Evolutionary conservation across 2,797 vertebrate genomes (phyloP).

Genomic region (Scolopax rusticola): DNA sequence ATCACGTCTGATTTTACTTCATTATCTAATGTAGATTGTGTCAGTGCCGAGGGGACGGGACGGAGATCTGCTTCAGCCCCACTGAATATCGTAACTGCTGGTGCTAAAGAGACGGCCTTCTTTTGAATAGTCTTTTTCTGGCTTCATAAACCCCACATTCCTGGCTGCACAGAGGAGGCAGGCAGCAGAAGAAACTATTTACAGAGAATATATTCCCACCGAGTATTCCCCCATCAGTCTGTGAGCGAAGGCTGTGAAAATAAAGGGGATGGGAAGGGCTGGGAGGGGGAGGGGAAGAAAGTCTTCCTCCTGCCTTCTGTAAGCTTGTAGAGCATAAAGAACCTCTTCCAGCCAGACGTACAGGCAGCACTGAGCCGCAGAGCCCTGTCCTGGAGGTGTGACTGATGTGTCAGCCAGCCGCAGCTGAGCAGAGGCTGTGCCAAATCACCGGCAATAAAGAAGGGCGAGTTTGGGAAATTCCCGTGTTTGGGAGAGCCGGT

Average conservation of each 20-base stretch:
- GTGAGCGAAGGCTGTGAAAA: slow-evolving; percentile 39
- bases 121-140: not conserved
- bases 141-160: not conserved
- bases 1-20: not conserved
- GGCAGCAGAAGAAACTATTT: slow-evolving; percentile 50
- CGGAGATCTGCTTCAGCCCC: not conserved
- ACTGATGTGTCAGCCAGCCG: not conserved
- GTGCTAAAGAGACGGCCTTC: not conserved
- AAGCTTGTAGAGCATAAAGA: not conserved
- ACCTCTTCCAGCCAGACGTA: not conserved
- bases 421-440: not conserved
- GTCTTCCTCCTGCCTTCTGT: not conserved
- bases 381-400: not conserved
- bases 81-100: not conserved
- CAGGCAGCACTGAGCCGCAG: not conserved
- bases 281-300: not conserved
- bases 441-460: not conserved
- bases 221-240: not conserved
- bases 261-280: not conserved
- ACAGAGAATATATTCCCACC: slow-evolving; percentile 12
- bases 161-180: slow-evolving; percentile 2
- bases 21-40: not conserved
- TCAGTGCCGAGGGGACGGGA: not conserved
- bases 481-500: not conserved
- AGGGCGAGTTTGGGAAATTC: not conserved